Conservation (phyloP, 1,140 invertebrate species). For the Meloidogyne chitwoodi region DNA sequence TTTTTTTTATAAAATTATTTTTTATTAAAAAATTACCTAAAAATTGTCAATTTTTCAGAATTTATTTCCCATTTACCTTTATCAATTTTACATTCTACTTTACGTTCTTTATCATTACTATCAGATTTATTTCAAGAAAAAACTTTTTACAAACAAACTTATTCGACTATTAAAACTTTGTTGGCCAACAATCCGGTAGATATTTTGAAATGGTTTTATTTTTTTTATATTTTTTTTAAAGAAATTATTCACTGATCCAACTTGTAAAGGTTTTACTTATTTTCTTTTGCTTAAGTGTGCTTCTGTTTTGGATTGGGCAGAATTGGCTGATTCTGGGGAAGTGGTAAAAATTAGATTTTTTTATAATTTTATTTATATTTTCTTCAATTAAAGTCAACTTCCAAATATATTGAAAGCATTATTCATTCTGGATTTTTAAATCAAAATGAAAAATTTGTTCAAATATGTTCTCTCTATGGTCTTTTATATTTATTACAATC, state of each 20-base stretch:
- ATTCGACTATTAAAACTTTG: constrained; percentile 32
- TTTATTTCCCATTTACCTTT: not conserved
- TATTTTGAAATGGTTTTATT: not conserved
- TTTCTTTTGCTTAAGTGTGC: constrained; percentile 48
- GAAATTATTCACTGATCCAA: constrained; percentile 30
- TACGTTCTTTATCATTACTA: constrained; percentile 31
- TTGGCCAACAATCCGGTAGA: constrained; percentile 9
- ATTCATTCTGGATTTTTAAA: constrained; percentile 30
- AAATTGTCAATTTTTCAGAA: not conserved
- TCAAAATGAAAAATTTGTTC: constrained; percentile 35
- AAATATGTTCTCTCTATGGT: constrained; percentile 41
- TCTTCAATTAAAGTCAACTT: not conserved
- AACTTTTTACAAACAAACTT: constrained; percentile 38
- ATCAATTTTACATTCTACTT: constrained; percentile 12
- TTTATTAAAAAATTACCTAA: no score
- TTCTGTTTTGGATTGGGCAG: constrained; percentile 39
- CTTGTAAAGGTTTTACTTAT: constrained; percentile 37
- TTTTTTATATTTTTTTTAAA: not conserved
- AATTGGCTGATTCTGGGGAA: constrained; percentile 1
- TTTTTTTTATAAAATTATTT: not conserved
- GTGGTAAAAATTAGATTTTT: not conserved
- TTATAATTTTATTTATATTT: not conserved
- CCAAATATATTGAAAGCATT: constrained; percentile 29
- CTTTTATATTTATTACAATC: constrained; percentile 52
- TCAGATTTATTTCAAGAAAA: constrained; percentile 55